Evolutionary conservation across 2,113 vertebrate species (phyloP).

Genomic region (Pterocles gutturalis): DNA sequence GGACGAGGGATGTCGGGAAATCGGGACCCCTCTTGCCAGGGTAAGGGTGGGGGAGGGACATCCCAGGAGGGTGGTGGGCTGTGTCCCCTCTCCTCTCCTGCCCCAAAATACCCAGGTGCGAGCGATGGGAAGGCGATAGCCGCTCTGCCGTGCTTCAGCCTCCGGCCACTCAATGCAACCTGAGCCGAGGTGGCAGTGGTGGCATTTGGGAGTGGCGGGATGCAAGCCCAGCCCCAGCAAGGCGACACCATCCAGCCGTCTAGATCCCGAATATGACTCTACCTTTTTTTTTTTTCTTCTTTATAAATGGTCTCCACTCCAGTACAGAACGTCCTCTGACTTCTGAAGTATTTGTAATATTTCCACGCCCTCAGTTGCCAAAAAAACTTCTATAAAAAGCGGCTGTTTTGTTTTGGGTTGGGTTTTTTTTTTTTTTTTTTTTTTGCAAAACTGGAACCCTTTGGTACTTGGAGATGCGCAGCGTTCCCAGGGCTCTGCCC

Average conservation of each 20-base stretch:
- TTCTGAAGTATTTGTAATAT: conserved; percentile 62
- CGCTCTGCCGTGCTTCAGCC: background rate
- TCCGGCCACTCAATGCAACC: background rate
- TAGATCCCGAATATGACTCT: background rate
- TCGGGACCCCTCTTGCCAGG: background rate
- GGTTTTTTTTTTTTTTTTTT: background rate
- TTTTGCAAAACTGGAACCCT: background rate
- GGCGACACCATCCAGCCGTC: background rate
- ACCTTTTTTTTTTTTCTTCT: background rate
- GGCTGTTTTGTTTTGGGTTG: background rate
- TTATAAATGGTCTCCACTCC: background rate
- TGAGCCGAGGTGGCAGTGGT: background rate
- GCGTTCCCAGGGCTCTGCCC: background rate
- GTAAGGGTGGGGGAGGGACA: background rate
- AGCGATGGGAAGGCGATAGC: background rate
- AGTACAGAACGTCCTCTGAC: conserved; percentile 68
- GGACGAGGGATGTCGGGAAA: accelerated
- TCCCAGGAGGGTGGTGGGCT: accelerated
- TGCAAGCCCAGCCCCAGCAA: background rate
- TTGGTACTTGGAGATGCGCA: background rate
- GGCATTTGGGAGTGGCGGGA: background rate
- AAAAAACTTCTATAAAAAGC: conserved; percentile 61
- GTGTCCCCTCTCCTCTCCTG: background rate
- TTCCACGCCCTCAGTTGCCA: conserved; percentile 39
- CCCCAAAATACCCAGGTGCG: accelerated